Conservation (phyloP, 2,797 vertebrate genomes). For the Phrynocephalus forsythii region DNA sequence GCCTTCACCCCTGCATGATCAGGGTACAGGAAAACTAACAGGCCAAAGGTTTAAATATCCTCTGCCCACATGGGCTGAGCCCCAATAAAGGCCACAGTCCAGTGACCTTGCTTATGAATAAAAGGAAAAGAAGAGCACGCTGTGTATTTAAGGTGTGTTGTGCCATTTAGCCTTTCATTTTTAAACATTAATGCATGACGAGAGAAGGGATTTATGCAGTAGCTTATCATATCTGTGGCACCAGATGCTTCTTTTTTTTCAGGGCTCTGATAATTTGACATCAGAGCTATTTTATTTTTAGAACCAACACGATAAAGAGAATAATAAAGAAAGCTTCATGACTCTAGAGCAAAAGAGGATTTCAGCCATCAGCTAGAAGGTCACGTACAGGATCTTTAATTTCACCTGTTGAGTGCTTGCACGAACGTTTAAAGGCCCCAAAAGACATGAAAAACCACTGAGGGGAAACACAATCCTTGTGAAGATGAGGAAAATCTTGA, state of each 20-base stretch:
- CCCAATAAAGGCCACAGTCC: too few relatives aligned
- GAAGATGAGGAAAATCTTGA: slow-evolving; percentile 73
- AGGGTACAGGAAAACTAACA: too few relatives aligned
- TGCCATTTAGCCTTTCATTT: not conserved
- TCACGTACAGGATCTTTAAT: slow-evolving; percentile 67
- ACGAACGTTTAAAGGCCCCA: slow-evolving; percentile 70
- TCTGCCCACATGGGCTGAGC: too few relatives aligned
- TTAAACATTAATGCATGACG: slow-evolving; percentile 9
- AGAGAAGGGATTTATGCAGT: slow-evolving; percentile 21
- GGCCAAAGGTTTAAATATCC: too few relatives aligned
- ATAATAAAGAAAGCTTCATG: slow-evolving; percentile 36
- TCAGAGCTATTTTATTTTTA: slow-evolving; percentile 28
- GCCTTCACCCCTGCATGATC: too few relatives aligned
- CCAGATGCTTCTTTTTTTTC: slow-evolving; percentile 35
- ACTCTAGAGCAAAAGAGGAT: slow-evolving; percentile 42
- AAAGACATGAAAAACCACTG: slow-evolving; percentile 60
- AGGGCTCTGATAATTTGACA: slow-evolving; percentile 35
- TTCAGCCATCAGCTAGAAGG: slow-evolving; percentile 53
- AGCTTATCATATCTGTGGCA: slow-evolving; percentile 28
- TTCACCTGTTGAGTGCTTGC: slow-evolving; percentile 68
- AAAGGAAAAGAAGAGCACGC: not conserved
- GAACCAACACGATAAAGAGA: slow-evolving; percentile 40
- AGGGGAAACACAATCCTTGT: slow-evolving; percentile 63
- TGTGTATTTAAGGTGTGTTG: not conserved
- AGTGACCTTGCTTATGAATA: not conserved